A percentile compares a stretch with the other conserved stretches of the same genome.
phyloP scores from a whole-genome alignment of 2,113 vertebrate genomes.

The Triplophysa dalaica region DNA sequence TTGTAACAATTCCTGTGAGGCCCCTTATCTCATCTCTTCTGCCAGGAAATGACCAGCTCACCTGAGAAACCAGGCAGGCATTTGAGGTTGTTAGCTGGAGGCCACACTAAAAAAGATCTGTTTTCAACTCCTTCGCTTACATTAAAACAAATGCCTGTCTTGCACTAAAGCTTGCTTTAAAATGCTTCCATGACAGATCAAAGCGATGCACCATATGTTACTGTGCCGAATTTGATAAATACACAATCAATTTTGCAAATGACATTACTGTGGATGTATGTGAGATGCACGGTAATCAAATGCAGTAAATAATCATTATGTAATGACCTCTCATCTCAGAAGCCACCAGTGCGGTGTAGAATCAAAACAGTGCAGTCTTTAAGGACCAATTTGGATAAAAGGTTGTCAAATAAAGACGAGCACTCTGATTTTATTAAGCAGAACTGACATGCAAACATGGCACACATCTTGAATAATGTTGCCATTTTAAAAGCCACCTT shows the following conservation, averaged over 20 bases:
- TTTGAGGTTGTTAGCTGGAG: too few relatives aligned
- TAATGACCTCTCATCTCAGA: slow-evolving; percentile 38
- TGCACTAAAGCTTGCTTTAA: slow-evolving; percentile 1
- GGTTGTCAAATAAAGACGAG: slow-evolving; percentile 19
- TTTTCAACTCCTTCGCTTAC: background rate
- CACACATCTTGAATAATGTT: slow-evolving; percentile 18
- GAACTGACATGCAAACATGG: slow-evolving; percentile 4
- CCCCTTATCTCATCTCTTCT: too few relatives aligned
- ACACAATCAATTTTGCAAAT: background rate
- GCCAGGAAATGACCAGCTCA: too few relatives aligned
- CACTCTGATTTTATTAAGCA: slow-evolving; percentile 18
- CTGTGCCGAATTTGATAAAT: background rate
- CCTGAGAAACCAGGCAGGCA: too few relatives aligned
- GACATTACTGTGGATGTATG: background rate
- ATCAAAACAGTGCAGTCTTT: slow-evolving; percentile 19
- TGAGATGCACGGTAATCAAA: slow-evolving; percentile 30
- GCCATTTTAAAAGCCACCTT: slow-evolving; percentile 25
- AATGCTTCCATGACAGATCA: background rate
- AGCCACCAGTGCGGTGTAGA: background rate
- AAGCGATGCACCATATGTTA: background rate
- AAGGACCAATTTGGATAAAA: slow-evolving; percentile 43
- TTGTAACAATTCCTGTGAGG: too few relatives aligned
- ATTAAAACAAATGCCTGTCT: slow-evolving; percentile 5
- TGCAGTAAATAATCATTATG: slow-evolving; percentile 35
- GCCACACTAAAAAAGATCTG: background rate